Percentiles rank a stretch among this genome's conserved stretches.
Evolutionary conservation across 2,797 vertebrate species (phyloP).

Genomic region (Pseudotriccus pelzelni): DNA sequence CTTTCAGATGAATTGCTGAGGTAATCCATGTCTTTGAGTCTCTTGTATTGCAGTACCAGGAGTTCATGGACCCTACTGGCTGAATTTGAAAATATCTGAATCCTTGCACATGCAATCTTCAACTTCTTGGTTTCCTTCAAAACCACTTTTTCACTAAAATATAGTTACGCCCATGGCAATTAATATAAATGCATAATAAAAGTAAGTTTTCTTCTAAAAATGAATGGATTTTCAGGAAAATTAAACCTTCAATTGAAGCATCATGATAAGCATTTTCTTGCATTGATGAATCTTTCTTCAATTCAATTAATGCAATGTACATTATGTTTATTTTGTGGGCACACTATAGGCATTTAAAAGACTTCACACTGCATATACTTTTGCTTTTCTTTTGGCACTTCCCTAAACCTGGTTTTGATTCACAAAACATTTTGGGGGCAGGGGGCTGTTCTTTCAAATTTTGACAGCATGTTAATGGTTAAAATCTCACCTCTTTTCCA

Average conservation of each 20-base stretch:
- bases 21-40: conserved; percentile 7
- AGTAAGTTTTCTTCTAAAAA: background rate
- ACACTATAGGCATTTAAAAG: background rate
- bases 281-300: background rate
- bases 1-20: background rate
- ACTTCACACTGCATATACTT: background rate
- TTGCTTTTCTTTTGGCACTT: background rate
- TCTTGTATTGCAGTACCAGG: background rate
- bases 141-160: background rate
- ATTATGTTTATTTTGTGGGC: background rate
- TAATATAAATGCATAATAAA: background rate
- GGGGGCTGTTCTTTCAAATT: background rate
- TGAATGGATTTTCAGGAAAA: background rate
- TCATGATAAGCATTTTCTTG: background rate
- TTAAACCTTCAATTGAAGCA: background rate
- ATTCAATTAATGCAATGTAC: background rate
- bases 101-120: background rate
- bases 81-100: background rate
- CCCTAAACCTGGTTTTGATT: background rate
- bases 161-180: background rate
- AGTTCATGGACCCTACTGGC: background rate
- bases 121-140: background rate
- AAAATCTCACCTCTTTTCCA: background rate
- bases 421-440: background rate
- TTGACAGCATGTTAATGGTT: background rate